Base-by-base conservation (phyloP, 2,113 vertebrate genomes). In the Podarcis raffonei region DNA sequence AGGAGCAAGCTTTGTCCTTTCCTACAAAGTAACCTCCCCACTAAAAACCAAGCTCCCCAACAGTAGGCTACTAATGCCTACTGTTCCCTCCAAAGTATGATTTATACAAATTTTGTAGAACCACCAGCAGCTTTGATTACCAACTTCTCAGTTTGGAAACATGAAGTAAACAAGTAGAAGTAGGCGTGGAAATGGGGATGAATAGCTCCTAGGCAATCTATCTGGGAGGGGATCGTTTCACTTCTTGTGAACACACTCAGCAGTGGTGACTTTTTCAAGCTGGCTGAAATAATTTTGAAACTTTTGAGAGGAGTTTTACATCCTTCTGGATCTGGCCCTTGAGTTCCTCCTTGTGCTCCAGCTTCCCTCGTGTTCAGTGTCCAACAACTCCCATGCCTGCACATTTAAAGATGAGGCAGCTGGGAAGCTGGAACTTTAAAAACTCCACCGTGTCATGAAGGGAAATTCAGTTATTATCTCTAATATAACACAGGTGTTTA, bases 401-500 rank as follows among this genome's bases (percentile, higher is more conserved):
- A 48, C 86, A 62, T 77, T 2, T 48, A 65, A 32, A 48, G n/a
- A 42, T 74, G 91, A 39, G 81, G 86, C 69, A 91, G 88, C 86
- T 25, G 30, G 68, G 86, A 82, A 87, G 87, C 83, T 59, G 48
- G 86, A 76, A 3, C 16, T 30, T 68, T 5, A 74, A 87, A n/a
- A 84, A 48, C 79, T 25, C 71, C 62, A 68, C 30, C 11, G 57
- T 9, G 76, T 20, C 88, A 83, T 81, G 65, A 22, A 76, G 88
- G 35, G 53, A 92, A 84, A 89, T 4, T 32, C 1, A 23, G n/a
- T n/a, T 37, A 62, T 82, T 57, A 1, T 4, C 0, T 1, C 37
- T 89, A 86, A 90, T 71, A 69, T 81, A 89, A 27, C 12, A 87
- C 86, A 78, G 27, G 85, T 80, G 66, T 80, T 69, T n/a, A 71